A percentile compares a stretch with the other conserved stretches of the same genome.
These are phyloP conservation scores for Proteles cristata DNA, from an alignment of 2,113 vertebrate species.

Conservation along the genomic window DNA sequence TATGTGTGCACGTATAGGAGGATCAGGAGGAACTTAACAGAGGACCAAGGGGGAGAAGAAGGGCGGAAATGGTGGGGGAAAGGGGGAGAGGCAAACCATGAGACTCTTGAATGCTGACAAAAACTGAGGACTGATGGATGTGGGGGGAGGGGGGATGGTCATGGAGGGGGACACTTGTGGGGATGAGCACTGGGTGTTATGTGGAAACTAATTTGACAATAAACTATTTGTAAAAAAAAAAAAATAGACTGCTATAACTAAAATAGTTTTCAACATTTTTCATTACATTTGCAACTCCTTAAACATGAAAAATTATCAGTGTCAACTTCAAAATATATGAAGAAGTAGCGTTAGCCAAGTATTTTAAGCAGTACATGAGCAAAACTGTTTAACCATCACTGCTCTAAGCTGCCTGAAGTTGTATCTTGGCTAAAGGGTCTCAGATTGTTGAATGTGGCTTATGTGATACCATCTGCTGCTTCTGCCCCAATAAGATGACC, in stretches of 20 bases:
- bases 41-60: too few species aligned
- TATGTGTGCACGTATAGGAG: too few species aligned
- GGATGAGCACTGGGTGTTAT: too few species aligned
- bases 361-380: background rate
- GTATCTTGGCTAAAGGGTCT: background rate
- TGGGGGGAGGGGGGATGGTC: too few species aligned
- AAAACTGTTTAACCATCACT: background rate
- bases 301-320: background rate
- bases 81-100: too few species aligned
- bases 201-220: too few species aligned
- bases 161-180: too few species aligned
- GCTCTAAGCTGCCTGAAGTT: background rate
- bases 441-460: background rate
- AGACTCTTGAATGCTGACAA: too few species aligned
- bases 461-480: background rate
- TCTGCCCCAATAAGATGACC: background rate
- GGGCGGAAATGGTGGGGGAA: too few species aligned
- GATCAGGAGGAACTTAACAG: too few species aligned
- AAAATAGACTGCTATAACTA: background rate
- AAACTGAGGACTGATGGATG: too few species aligned
- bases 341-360: background rate
- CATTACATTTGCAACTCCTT: background rate
- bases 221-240: too few species aligned
- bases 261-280: background rate
- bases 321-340: background rate